phyloP scores from a whole-genome alignment of 2,888 invertebrate genomes.

The Dynastes grantii region DNA sequence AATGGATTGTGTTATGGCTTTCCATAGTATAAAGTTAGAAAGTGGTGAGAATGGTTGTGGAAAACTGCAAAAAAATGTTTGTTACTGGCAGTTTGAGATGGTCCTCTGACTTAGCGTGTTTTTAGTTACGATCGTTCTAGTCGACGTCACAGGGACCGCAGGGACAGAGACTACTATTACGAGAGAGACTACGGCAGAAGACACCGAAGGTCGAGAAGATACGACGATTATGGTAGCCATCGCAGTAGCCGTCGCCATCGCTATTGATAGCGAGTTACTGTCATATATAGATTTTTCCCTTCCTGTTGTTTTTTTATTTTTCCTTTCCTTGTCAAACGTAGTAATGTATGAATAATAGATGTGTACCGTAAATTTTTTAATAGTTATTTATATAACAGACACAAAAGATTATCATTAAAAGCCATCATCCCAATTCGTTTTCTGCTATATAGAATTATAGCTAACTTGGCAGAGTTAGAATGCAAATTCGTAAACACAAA shows the following conservation, averaged over 20 bases:
- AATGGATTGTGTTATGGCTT: constrained; percentile 68
- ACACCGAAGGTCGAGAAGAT: constrained; percentile 62
- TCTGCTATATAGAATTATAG: no score
- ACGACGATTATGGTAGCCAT: constrained; percentile 64
- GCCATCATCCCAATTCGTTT: no score
- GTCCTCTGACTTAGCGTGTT: constrained; percentile 64
- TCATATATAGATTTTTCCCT: constrained; percentile 8
- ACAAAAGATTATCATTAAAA: not conserved
- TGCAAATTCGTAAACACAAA: no score
- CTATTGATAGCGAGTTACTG: constrained; percentile 57
- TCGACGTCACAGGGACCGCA: constrained; percentile 61
- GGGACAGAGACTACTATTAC: constrained; percentile 66
- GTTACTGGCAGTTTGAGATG: constrained; percentile 55
- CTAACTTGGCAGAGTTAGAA: no score
- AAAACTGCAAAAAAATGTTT: constrained; percentile 54
- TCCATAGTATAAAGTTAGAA: constrained; percentile 61
- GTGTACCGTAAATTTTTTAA: not conserved
- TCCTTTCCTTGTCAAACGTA: constrained; percentile 8
- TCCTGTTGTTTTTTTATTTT: constrained; percentile 7
- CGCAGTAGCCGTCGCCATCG: constrained; percentile 63
- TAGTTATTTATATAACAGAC: not conserved
- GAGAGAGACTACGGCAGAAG: constrained; percentile 65
- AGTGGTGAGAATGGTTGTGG: constrained; percentile 61
- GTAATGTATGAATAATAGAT: constrained; percentile 10
- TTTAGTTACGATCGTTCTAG: constrained; percentile 66